Base-by-base conservation (phyloP, 1,140 invertebrate species). In the Lerema accius region DNA sequence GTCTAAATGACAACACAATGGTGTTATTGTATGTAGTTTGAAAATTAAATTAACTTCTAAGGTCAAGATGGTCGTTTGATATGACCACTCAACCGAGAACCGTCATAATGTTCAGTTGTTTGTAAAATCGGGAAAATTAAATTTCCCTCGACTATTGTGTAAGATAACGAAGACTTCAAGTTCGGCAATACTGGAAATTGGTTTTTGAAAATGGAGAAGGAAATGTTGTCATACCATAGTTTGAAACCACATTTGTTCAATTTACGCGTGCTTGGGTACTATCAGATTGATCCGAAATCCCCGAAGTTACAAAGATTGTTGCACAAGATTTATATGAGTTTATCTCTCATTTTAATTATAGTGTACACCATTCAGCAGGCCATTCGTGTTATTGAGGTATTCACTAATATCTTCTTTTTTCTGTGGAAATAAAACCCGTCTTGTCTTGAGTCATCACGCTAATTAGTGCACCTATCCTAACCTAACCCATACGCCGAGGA, bases 341-440 rank as follows among this genome's bases (percentile, higher is more conserved):
- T 79, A 0, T 63, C 70, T 51, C 66, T 82, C 3, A 48, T 49
- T 11, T 67, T 76, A 11, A 64, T 78, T 40, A 26, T 78, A 11
- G 17, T 78, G 2, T 86, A 78, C 59, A 79, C 72, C 3, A 35
- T 73, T 19, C 80, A 81, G 46, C 81, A 84, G 49, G 73, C 69
- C 11, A 39, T 86, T 4, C 78, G 80, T 56, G 63, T 82, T 16
- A 71, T 72, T 60, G 56, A 82, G 72, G 81, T 84, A 76, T n/a
- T n/a, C n/a, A n/a, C n/a, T n/a, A n/a, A n/a, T n/a, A n/a, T n/a
- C n/a, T n/a, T n/a, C n/a, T n/a, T n/a, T n/a, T n/a, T n/a, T n/a
- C n/a, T n/a, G n/a, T n/a, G n/a, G n/a, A n/a, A n/a, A n/a, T n/a
- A n/a, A n/a, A n/a, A n/a, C n/a, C n/a, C n/a, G n/a, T n/a, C n/a